Evolutionary conservation across 2,797 vertebrate genomes (phyloP), one percentile per base, ranked within the genome.

Genomic region (Cyclura pinguis): DNA sequence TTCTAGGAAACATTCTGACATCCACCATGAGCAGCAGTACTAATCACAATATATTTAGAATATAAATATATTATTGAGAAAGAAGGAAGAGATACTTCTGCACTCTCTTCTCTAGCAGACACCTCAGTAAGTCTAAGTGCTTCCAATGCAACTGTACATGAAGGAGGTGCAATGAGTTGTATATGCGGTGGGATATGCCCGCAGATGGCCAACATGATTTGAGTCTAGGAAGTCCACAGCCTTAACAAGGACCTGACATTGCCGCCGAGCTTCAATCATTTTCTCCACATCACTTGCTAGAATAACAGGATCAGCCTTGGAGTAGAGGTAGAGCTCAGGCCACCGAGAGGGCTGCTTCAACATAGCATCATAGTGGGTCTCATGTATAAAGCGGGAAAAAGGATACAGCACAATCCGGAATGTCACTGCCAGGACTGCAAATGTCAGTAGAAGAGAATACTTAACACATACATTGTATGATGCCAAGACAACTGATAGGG

Each of bases 261-360:
- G 97, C 94, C 92, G 96, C 87, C 99, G 93, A 1, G 92, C 92
- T 0, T 94, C 92, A 67, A 98, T 96, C 96, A 99, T 98, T 85
- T 91, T 83, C 96, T 98, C 96, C 2, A 99, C 92, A 0, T 99
- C 98, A 0, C 90, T 90, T 95, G 98, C 96, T 50, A 93, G 91
- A 94, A 99, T 98, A 92, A 99, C 96, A 73, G 93, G 93, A 50
- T 99, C 99, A 0, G 97, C 98, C 85, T 93, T 96, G 22, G 99
- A 99, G 91, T 99, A 99, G 50, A 99, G 97, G 95, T 97, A 98
- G 89, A 99, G 97, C 95, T 99, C 98, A 0, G 99, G 98, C 99
- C 99, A 99, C 89, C 96, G 84, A 0, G 98, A 98, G 0, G 98
- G 98, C 0, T 95, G 93, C 0, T 97, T 95, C 95, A 96, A 96